Evolutionary conservation across 2,888 invertebrate species (phyloP), one percentile per base, ranked within the genome.

Genomic region (Dermolepida albohirtum): DNA sequence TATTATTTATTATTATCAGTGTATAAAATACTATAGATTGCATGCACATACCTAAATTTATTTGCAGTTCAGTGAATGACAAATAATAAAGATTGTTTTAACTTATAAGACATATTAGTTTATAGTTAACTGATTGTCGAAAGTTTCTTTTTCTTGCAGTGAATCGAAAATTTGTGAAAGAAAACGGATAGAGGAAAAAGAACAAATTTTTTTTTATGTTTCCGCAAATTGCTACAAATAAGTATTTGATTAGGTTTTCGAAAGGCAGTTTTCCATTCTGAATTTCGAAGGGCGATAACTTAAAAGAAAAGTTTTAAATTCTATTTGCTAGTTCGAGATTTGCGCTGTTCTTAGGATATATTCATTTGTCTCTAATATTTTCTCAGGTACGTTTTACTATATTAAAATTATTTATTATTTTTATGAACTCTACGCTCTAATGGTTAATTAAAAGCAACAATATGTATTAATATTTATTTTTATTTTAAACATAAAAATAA

Each of bases 151-250:
- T 14, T 34, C 39, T 44, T 44, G 27, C 14, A 44, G 44, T 29
- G 59, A 47, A 14, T 27, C 34, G 29, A 44, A 27, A 59, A 14
- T 59, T 43, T 43, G 22, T 22, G 47, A 47, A 44, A 29, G 59
- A 59, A 44, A 59, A 59, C 29, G 59, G 59, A 47, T 59, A 59
- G 44, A 59, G 47, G 47, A 59, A 59, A 59, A 59, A 59, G 59
- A 44, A 44, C 44, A 59, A 59, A 59, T 59, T 59, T 47, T 59
- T 44, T 59, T 59, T 59, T 59, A 59, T 47, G 59, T 59, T 59
- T 59, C 59, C 47, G 59, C 47, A 59, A 59, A 59, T 59, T 59
- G 59, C 47, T 59, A 59, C 59, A 59, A 59, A 59, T 59, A 59
- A 59, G 59, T 59, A 59, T 44, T 59, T 59, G 59, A 59, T 59